These are phyloP conservation scores for Sapajus apella DNA, from an alignment of 2,113 vertebrate species.

Conservation along the genomic window DNA sequence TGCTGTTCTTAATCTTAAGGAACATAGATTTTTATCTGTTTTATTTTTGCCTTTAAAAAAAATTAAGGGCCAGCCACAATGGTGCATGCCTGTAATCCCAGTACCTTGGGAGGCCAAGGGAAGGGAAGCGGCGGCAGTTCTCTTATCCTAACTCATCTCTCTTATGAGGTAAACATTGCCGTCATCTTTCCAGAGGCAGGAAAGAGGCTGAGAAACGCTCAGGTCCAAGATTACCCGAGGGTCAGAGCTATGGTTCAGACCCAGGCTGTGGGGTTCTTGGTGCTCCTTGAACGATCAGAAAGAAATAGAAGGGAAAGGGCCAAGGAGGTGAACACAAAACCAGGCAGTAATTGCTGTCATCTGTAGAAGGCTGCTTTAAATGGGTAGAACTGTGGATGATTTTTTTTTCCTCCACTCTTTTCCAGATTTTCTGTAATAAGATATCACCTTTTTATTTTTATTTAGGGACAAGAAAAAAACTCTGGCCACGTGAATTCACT, in stretches of 20 bases:
- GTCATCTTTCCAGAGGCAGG: background rate
- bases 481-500: background rate
- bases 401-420: background rate
- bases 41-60: background rate
- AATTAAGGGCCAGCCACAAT: background rate
- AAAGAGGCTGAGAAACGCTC: background rate
- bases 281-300: background rate
- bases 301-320: background rate
- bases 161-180: background rate
- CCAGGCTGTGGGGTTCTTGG: background rate
- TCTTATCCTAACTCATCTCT: background rate
- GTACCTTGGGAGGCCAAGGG: background rate
- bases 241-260: background rate
- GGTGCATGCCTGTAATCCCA: too few relatives aligned
- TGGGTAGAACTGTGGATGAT: background rate
- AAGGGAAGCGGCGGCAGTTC: background rate
- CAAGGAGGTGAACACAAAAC: background rate
- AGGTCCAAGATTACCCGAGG: background rate
- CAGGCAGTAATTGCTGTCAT: background rate
- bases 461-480: background rate
- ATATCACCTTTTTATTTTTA: background rate
- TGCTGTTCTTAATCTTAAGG: background rate
- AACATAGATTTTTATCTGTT: background rate
- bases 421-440: background rate
- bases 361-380: background rate